A percentile compares a stretch with the other conserved stretches of the same genome.
phyloP scores from a whole-genome alignment of 2,888 invertebrate genomes.

The Caenorhabditis auriculariae region DNA sequence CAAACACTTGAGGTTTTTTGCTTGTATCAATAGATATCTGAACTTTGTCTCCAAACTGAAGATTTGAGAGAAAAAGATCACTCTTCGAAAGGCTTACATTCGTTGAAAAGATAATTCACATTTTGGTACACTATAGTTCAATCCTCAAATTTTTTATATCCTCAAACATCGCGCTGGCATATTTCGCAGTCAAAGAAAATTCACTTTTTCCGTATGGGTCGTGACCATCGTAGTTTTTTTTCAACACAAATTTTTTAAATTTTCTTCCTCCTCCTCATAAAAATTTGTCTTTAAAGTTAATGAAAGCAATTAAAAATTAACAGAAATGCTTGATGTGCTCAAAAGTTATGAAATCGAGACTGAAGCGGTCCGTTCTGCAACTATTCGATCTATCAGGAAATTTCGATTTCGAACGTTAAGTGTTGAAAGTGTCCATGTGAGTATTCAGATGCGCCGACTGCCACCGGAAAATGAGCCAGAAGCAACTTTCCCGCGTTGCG shows the following conservation, averaged over 20 bases:
- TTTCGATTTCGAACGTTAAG: background rate
- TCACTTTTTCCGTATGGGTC: no score
- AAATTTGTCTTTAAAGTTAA: no score
- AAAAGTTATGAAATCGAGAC: no score
- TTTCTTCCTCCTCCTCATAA: no score
- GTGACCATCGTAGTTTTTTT: no score
- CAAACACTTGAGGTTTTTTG: constrained; percentile 10
- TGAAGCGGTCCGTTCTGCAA: no score
- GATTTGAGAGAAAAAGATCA: no score
- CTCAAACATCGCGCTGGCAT: background rate
- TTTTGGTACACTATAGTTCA: background rate
- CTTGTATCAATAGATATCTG: constrained; percentile 8
- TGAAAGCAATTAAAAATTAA: no score
- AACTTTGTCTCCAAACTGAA: background rate
- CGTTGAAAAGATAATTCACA: background rate
- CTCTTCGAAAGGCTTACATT: background rate
- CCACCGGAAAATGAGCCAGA: constrained; percentile 31
- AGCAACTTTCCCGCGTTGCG: constrained; percentile 30
- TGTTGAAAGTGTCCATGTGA: background rate
- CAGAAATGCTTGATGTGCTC: no score
- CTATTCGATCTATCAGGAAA: no score
- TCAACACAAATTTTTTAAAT: no score
- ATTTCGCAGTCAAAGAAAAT: no score
- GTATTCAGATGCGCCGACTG: constrained; percentile 36
- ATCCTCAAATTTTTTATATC: background rate